Evolutionary conservation across 2,797 vertebrate species (phyloP), one percentile per base, ranked within the genome.

Genomic region (Schizopygopsis malacanthus): DNA sequence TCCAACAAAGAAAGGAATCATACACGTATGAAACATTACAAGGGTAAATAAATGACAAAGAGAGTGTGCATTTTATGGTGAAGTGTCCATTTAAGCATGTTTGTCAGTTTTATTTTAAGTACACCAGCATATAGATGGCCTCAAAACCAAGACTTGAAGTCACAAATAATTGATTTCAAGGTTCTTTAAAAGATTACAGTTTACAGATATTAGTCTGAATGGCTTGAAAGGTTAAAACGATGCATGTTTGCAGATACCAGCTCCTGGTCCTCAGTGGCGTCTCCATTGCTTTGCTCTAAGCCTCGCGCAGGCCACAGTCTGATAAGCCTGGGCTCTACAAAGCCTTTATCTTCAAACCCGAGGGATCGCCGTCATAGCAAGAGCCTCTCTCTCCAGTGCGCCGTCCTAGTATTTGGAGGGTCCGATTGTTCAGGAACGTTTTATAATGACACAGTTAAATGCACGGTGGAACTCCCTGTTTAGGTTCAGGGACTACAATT

Each of bases 281-380:
- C 92, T 83, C 93, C 95, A 0, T 83, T 90, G 72, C 94, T 97
- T 33, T 94, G 94, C 86, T 93, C 92, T 50, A 93, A 93, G 77
- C 96, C 97, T 33, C 93, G 95, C 61, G 97, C 96, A 3, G 97
- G 97, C 86, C 97, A 98, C 92, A 96, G 96, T 2, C 63, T 98
- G 88, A 91, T 97, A 33, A 87, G 90, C 77, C 80, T 97, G 88
- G 90, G 90, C 37, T 85, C 89, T 33, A 70, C 90, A 33, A 59
- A 59, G 7, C 28, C 65, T 72, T 54, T 80, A 69, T 56, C 87
- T 37, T 90, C 85, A 0, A 91, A 93, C 25, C 6, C 69, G 3
- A 91, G 93, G 37, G 90, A 87, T 43, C 69, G 70, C 6, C 82
- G 91, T 80, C 79, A 86, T 25, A 7, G 43, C 79, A 67, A 67